Conservation (phyloP, 2,888 invertebrate genomes). For the Sarcophaga rosellei region DNA sequence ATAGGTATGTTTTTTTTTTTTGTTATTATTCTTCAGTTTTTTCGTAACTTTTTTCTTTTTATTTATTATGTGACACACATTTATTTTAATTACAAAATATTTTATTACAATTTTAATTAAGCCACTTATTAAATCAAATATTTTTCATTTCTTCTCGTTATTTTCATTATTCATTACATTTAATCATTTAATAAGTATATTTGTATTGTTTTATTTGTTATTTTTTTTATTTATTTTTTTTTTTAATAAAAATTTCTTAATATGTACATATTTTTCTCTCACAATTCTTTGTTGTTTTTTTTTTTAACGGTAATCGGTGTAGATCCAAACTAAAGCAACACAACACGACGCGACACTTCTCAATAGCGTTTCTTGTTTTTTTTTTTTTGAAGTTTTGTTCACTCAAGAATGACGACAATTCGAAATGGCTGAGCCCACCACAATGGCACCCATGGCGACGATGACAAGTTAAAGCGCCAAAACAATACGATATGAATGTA, state of each 20-base stretch:
- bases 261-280: conserved; percentile 13
- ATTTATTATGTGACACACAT: no score
- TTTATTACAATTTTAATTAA: conserved; percentile 1
- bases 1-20: no score
- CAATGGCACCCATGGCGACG: conserved; percentile 72
- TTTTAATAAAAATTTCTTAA: conserved; percentile 25
- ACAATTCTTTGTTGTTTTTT: conserved; percentile 33
- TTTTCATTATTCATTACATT: not conserved
- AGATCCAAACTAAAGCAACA: conserved; percentile 62
- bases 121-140: conserved; percentile 4
- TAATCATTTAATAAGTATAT: not conserved
- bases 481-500: conserved; percentile 59
- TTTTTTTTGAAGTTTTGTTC: conserved; percentile 70
- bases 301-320: conserved; percentile 42
- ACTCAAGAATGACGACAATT: conserved; percentile 78
- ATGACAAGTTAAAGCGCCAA: conserved; percentile 64
- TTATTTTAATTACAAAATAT: no score
- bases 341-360: conserved; percentile 68
- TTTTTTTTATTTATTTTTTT: not conserved
- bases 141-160: not conserved
- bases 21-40: no score
- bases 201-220: no score
- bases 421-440: conserved; percentile 76
- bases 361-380: conserved; percentile 71
- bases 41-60: no score